Conservation (phyloP, 2,797 vertebrate genomes). For the Okamejei kenojei region DNA sequence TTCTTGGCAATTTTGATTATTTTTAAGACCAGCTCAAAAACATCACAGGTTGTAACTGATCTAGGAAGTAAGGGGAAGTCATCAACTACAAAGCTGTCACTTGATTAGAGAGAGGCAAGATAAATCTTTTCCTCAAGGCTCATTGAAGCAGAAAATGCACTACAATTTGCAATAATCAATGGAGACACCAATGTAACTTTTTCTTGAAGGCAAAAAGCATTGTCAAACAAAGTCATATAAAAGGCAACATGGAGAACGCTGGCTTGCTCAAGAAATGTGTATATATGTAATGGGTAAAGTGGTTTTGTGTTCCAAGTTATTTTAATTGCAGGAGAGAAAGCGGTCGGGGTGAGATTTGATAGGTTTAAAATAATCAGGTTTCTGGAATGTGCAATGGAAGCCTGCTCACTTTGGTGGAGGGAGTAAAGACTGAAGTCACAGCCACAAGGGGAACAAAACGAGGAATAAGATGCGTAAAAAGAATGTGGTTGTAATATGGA, state of each 20-base stretch:
- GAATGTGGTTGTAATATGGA: no score
- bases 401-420: no score
- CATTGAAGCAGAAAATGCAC: neutral
- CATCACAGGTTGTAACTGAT: neutral
- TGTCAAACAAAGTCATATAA: neutral
- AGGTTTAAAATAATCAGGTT: no score
- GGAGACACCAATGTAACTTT: neutral
- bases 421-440: no score
- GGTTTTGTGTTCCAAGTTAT: no score
- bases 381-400: no score
- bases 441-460: no score
- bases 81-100: neutral
- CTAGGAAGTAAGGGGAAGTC: neutral
- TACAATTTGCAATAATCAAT: neutral
- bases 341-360: no score
- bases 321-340: no score
- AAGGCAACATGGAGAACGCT: neutral
- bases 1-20: neutral
- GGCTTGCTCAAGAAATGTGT: no score
- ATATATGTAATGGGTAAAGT: no score
- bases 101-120: neutral
- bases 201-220: neutral
- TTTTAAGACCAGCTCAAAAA: neutral
- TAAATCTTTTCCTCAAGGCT: neutral
- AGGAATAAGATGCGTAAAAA: no score